Percentiles rank a stretch among this genome's conserved stretches.
phyloP scores from a whole-genome alignment of 2,797 vertebrate genomes.

The Sebastolobus alascanus region DNA sequence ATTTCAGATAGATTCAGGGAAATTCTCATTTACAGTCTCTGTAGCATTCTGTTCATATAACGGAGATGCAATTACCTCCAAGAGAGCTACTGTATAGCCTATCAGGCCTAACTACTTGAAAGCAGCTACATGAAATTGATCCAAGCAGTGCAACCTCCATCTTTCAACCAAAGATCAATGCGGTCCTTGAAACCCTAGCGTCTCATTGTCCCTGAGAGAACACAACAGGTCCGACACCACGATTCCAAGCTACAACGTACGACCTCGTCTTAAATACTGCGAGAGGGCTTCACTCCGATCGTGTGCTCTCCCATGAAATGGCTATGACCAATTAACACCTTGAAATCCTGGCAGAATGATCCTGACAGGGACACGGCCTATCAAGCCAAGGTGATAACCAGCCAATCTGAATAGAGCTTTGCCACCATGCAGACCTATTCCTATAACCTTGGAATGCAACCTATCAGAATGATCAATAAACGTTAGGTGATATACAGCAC shows the following conservation, averaged over 20 bases:
- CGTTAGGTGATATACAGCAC: neutral
- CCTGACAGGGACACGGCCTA: neutral
- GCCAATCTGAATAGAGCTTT: conserved; percentile 4
- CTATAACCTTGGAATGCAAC: conserved; percentile 17
- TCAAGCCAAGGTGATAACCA: conserved; percentile 16
- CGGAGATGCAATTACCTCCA: neutral
- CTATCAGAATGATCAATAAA: conserved; percentile 32
- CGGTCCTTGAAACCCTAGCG: conserved; percentile 30
- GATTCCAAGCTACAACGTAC: neutral
- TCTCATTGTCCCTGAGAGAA: conserved; percentile 9
- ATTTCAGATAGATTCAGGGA: neutral
- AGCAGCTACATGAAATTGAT: conserved; percentile 34
- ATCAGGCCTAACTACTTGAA: neutral
- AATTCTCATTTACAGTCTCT: neutral
- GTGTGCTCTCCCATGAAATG: conserved; percentile 1
- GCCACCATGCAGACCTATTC: neutral
- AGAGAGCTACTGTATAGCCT: neutral
- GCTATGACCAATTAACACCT: conserved; percentile 28
- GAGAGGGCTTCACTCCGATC: neutral
- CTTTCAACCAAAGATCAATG: conserved; percentile 39
- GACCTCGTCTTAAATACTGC: conserved; percentile 14
- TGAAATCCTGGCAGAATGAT: neutral
- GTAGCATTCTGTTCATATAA: neutral
- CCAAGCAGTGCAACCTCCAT: conserved; percentile 8
- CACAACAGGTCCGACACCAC: neutral